Percentiles rank a stretch among this genome's conserved stretches.
These are phyloP conservation scores for Sebastes vulpes DNA, from an alignment of 2,797 vertebrate species.

Conservation along the genomic window DNA sequence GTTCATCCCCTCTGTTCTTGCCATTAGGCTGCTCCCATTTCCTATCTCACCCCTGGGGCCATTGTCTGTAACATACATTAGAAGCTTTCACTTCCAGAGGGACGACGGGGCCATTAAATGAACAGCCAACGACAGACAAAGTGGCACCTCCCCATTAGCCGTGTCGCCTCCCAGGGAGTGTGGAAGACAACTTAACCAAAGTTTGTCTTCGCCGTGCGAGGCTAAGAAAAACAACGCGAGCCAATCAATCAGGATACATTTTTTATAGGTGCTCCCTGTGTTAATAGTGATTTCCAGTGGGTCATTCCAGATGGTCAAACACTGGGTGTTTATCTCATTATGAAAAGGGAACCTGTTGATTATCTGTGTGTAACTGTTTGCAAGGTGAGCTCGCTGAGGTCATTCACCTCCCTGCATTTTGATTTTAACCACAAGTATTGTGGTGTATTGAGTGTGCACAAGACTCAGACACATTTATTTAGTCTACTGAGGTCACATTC, in stretches of 20 bases:
- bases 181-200: constrained; percentile 55
- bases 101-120: constrained; percentile 77
- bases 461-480: background rate
- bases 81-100: constrained; percentile 76
- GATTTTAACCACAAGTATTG: background rate
- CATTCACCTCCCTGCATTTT: background rate
- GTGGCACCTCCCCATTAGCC: constrained; percentile 79
- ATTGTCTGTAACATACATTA: constrained; percentile 84
- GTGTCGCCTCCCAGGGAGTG: constrained; percentile 51
- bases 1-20: constrained; percentile 78
- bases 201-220: constrained; percentile 52
- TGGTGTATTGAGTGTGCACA: background rate
- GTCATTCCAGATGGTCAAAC: constrained; percentile 9
- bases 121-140: constrained; percentile 83
- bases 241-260: constrained; percentile 10
- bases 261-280: background rate
- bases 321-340: constrained; percentile 21
- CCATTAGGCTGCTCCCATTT: constrained; percentile 84
- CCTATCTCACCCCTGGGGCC: constrained; percentile 76
- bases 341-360: constrained; percentile 33
- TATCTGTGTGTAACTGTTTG: background rate
- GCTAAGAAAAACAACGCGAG: constrained; percentile 26
- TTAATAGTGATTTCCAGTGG: constrained; percentile 17
- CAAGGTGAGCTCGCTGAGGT: background rate
- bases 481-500: background rate